Conservation (phyloP, 2,888 invertebrate species). For the Dugesia japonica region DNA sequence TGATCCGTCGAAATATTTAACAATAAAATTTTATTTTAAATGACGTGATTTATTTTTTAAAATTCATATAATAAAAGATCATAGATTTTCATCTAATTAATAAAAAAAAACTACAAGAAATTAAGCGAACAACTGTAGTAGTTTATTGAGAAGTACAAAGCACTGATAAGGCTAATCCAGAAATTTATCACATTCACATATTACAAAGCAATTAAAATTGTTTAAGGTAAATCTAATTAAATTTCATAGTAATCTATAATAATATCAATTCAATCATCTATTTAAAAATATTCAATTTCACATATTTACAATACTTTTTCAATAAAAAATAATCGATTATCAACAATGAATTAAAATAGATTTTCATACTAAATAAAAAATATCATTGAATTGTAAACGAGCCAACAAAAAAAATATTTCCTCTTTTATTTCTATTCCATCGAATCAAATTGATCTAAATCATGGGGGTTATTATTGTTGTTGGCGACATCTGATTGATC, state of each 20-base stretch:
- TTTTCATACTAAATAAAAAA: too few species aligned
- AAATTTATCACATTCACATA: neutral
- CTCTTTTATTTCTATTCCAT: neutral
- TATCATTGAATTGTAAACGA: too few species aligned
- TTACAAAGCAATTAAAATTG: neutral
- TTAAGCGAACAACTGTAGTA: too few species aligned
- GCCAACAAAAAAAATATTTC: neutral
- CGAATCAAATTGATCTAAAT: neutral
- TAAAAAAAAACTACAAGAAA: too few species aligned
- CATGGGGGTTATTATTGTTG: neutral
- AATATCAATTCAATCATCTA: slow-evolving; percentile 5
- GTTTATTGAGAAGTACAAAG: neutral
- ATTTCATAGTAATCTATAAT: neutral
- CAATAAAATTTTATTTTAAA: too few species aligned
- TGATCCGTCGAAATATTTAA: too few species aligned
- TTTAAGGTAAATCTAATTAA: slow-evolving; percentile 13
- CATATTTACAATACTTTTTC: neutral
- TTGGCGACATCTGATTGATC: neutral
- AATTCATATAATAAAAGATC: too few species aligned
- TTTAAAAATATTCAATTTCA: neutral
- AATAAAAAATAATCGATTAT: neutral
- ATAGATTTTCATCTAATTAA: too few species aligned
- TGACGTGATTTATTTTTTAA: too few species aligned
- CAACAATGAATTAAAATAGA: too few species aligned
- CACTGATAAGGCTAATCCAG: neutral